Evolutionary conservation across 2,888 invertebrate species (phyloP), one percentile per base, ranked within the genome.

Genomic region (Choristoneura rosaceana): DNA sequence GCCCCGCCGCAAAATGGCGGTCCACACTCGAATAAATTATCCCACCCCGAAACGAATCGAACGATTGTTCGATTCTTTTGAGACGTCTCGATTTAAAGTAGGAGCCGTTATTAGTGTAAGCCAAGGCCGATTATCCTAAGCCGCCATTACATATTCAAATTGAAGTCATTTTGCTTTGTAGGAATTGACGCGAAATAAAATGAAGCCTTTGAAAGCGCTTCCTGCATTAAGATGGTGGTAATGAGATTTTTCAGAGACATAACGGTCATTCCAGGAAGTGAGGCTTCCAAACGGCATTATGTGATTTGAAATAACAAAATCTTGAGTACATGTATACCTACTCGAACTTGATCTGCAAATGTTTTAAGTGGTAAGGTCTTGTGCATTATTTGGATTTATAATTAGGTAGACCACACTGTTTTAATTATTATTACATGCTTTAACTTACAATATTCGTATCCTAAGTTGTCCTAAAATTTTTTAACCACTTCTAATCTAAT

Each of bases 61-160:
- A 92, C 90, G 89, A 89, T 90, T 90, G 88, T 92, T 93, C 93
- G 93, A 94, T 94, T 93, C 93, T 93, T 94, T 92, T 91, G 93
- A 92, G 88, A 87, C 89, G 90, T 88, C 87, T 87, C 87, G 87
- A 88, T 91, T 92, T 90, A 92, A 90, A 92, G 87, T 90, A 88
- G 85, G 80, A 80, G 85, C 90, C 92, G 92, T 94, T 94, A 94
- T 94, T 93, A 94, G 94, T 93, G 93, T 93, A 94, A 94, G 94
- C 93, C 91, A 89, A 88, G 76, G 84, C 89, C 93, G 94, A 93
- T 94, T 94, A 94, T 94, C 89, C 89, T 92, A 92, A 93, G 93
- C 93, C 88, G 77, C 90, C 90, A 93, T 94, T 94, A 94, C 94
- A 94, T 94, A 94, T 94, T 94, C 93, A 94, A 94, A 94, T 94